phyloP scores from a whole-genome alignment of 1,140 invertebrate genomes.

The Microplitis demolitor region DNA sequence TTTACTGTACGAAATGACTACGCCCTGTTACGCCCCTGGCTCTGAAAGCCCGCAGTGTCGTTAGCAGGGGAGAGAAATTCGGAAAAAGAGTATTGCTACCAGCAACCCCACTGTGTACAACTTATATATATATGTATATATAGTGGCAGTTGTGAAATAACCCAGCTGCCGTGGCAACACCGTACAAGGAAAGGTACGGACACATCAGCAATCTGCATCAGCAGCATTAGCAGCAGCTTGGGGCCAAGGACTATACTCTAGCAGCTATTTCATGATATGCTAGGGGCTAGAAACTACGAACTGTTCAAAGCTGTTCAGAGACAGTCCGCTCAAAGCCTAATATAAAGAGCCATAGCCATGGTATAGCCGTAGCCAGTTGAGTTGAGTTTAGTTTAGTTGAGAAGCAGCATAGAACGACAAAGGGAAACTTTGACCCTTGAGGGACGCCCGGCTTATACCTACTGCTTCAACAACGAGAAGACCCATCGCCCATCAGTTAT shows the following conservation, averaged over 20 bases:
- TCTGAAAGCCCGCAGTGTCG: constrained; percentile 4
- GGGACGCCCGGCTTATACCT: constrained; percentile 22
- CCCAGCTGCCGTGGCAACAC: constrained; percentile 25
- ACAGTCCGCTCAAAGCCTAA: too few relatives aligned
- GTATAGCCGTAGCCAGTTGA: too few relatives aligned
- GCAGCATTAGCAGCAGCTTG: too few relatives aligned
- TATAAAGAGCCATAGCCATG: too few relatives aligned
- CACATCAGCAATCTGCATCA: neutral
- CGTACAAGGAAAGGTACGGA: constrained; percentile 15
- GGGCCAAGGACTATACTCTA: neutral
- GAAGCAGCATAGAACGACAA: constrained; percentile 33
- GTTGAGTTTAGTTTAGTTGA: neutral
- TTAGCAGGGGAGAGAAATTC: neutral
- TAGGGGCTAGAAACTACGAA: too few relatives aligned
- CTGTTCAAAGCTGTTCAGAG: too few relatives aligned
- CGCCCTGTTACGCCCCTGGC: neutral
- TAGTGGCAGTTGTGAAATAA: neutral
- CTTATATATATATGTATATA: too few relatives aligned
- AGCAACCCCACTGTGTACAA: neutral
- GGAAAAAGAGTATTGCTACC: constrained; percentile 7
- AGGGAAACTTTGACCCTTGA: constrained; percentile 46
- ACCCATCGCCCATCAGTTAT: too few relatives aligned
- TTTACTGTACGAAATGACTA: constrained; percentile 18
- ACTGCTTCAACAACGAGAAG: too few relatives aligned
- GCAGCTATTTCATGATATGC: too few relatives aligned